Conservation (phyloP, 2,888 invertebrate species). For the Leptopilina myrica region DNA sequence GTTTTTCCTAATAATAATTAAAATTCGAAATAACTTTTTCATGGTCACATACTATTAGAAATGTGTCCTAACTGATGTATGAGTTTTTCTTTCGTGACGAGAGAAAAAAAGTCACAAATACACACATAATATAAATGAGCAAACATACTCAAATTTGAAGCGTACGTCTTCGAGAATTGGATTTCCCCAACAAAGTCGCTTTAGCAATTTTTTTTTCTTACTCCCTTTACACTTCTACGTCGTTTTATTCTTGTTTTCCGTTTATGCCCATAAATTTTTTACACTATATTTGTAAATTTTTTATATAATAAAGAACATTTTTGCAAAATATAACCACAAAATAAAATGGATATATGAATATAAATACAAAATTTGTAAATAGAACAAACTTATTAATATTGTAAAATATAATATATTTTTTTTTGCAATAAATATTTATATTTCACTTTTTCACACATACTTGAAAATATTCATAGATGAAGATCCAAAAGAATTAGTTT, state of each 20-base stretch:
- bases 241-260: not conserved
- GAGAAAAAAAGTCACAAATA: conserved; percentile 5
- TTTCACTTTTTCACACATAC: too few species aligned
- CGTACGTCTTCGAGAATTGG: not conserved
- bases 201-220: not conserved
- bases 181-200: not conserved
- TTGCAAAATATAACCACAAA: too few species aligned
- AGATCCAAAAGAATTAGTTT: too few species aligned
- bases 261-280: not conserved
- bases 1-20: conserved; percentile 2
- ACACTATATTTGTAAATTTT: too few species aligned
- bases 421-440: too few species aligned
- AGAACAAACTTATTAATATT: too few species aligned
- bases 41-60: not conserved
- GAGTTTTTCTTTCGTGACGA: not conserved
- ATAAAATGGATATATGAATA: too few species aligned
- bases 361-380: too few species aligned
- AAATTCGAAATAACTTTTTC: not conserved
- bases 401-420: too few species aligned
- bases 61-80: not conserved
- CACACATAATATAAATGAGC: not conserved
- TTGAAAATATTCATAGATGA: too few species aligned
- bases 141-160: not conserved
- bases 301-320: too few species aligned
- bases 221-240: not conserved